Conservation (phyloP, 2,888 invertebrate species). For the Achlya flavicornis region DNA sequence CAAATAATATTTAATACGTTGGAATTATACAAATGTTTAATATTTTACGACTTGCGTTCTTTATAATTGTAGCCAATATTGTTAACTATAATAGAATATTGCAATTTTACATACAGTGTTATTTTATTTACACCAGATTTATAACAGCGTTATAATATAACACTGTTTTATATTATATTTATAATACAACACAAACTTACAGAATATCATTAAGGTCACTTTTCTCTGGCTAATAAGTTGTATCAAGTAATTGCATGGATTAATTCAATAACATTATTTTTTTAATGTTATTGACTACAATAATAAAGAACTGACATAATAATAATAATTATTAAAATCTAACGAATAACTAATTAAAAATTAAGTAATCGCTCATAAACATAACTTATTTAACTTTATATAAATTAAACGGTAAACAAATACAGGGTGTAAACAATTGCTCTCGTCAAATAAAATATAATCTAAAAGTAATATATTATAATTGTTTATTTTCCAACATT, state of each 20-base stretch:
- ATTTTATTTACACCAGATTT: neutral
- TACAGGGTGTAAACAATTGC: slow-evolving; percentile 72
- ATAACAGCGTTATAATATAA: neutral
- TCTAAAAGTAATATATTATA: slow-evolving; percentile 17
- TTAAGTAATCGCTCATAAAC: slow-evolving; percentile 55
- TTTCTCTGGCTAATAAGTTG: neutral
- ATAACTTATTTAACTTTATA: slow-evolving; percentile 47
- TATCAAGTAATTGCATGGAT: neutral
- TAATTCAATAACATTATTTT: too few relatives aligned
- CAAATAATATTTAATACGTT: slow-evolving; percentile 5
- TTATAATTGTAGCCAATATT: neutral
- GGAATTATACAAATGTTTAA: slow-evolving; percentile 3
- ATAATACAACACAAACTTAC: neutral
- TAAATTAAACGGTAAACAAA: slow-evolving; percentile 51
- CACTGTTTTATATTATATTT: neutral
- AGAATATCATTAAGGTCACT: slow-evolving; percentile 7
- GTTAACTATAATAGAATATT: neutral
- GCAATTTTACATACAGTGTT: neutral
- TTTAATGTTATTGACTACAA: slow-evolving; percentile 13
- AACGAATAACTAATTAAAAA: slow-evolving; percentile 47
- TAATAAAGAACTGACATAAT: slow-evolving; percentile 23
- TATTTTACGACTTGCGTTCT: neutral
- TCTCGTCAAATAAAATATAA: slow-evolving; percentile 23
- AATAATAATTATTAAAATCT: slow-evolving; percentile 21
- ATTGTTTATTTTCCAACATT: slow-evolving; percentile 4